phyloP scores from a whole-genome alignment of 2,797 vertebrate species.

The Cygnus olor region DNA sequence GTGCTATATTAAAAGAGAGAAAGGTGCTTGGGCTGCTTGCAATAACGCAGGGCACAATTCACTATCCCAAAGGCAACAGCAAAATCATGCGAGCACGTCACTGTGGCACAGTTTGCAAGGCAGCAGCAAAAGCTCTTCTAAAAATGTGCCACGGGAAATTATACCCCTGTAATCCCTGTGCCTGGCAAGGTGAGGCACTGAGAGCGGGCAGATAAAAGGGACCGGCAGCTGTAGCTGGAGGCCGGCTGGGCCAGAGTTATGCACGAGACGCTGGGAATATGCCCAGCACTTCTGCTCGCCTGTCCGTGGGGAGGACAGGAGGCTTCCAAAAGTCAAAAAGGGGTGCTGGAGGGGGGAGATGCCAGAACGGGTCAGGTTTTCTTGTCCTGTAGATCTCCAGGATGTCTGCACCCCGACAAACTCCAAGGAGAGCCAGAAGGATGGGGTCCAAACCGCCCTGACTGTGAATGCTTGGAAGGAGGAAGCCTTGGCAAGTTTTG shows the following conservation, averaged over 20 bases:
- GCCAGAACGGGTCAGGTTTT: neutral
- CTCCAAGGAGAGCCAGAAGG: neutral
- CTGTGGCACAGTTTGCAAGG: neutral
- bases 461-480: neutral
- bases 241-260: neutral
- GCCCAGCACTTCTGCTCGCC: neutral
- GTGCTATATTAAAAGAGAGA: neutral
- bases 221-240: neutral
- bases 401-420: neutral
- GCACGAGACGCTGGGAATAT: neutral
- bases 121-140: neutral
- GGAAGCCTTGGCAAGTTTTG: neutral
- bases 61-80: neutral
- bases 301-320: fast-evolving
- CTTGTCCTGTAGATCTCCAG: neutral
- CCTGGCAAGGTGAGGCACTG: neutral
- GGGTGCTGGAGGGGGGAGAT: too few relatives aligned
- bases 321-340: neutral
- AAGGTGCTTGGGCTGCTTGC: neutral
- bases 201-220: neutral
- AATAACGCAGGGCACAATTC: neutral
- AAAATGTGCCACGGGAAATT: neutral
- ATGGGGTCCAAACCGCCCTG: neutral
- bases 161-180: neutral
- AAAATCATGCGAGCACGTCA: neutral